Percentiles rank a stretch among this genome's conserved stretches.
Evolutionary conservation across 2,888 invertebrate species (phyloP).

Genomic region (Drosophila acutilabella): DNA sequence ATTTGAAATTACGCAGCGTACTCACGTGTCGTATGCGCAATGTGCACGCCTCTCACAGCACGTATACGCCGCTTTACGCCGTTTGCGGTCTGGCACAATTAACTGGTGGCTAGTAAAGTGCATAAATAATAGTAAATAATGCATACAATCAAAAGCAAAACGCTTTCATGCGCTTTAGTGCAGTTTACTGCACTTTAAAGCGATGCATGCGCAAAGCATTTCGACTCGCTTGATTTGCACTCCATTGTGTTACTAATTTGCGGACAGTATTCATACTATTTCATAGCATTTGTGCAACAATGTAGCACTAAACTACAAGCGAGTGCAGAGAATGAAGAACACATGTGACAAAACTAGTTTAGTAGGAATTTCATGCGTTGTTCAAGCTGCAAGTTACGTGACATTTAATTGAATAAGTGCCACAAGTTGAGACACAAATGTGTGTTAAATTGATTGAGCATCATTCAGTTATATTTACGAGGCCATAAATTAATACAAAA

Average conservation of each 20-base stretch:
- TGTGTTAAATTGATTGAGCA: slow-evolving; percentile 73
- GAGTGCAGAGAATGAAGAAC: slow-evolving; percentile 16
- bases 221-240: slow-evolving; percentile 52
- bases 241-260: slow-evolving; percentile 54
- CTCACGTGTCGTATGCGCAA: slow-evolving; percentile 52
- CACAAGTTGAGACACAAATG: slow-evolving; percentile 42
- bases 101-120: slow-evolving; percentile 15
- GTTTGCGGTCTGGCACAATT: slow-evolving; percentile 22
- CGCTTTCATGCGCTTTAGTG: slow-evolving; percentile 31
- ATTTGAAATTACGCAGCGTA: slow-evolving; percentile 20
- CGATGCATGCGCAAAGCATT: slow-evolving; percentile 41
- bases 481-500: slow-evolving; percentile 56
- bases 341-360: slow-evolving; percentile 68
- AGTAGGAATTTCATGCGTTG: slow-evolving; percentile 63
- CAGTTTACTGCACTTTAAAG: slow-evolving; percentile 42
- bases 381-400: slow-evolving; percentile 55
- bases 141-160: slow-evolving; percentile 44
- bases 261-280: slow-evolving; percentile 27
- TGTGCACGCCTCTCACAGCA: slow-evolving; percentile 31
- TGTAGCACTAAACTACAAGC: slow-evolving; percentile 28
- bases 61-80: slow-evolving; percentile 43
- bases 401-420: slow-evolving; percentile 72
- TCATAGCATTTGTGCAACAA: slow-evolving; percentile 45
- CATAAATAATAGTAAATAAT: slow-evolving; percentile 37
- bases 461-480: slow-evolving; percentile 36